Base-by-base conservation (phyloP, 2,888 invertebrate genomes). In the Labia minor region DNA sequence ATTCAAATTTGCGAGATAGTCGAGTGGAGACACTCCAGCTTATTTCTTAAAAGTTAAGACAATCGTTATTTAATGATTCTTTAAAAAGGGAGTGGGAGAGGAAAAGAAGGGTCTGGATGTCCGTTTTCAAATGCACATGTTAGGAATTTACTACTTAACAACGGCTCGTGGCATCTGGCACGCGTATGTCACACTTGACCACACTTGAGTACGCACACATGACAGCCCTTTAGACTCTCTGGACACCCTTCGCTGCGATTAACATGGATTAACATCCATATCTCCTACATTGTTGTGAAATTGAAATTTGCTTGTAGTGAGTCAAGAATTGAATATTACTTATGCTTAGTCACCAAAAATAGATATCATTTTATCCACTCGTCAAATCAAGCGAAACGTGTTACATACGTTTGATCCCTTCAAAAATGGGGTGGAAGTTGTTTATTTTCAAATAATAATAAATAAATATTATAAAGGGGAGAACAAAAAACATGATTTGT, bases 141-240 rank as follows among this genome's bases (percentile, higher is more conserved):
- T 16, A 49, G 49, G 49, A 49, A 49, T 49, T 11, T 11, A 4
- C 49, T n/a, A n/a, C n/a, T n/a, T 49, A 14, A 16, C 49, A 49
- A 49, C 49, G 49, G 49, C 49, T 49, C 49, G 49, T 49, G 49
- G 49, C 49, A 49, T 49, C 49, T 49, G 49, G 49, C 49, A 49
- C 49, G 49, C 49, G 49, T 49, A 49, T 49, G 49, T 49, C 49
- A 49, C 49, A 49, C 49, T 49, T 49, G 49, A 16, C n/a, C 49
- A 49, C 49, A 49, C 49, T n/a, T 16, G 14, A 49, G n/a, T 14
- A 11, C n/a, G n/a, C 49, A 49, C n/a, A 14, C 4, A 4, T 10
- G 49, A 4, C 49, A 49, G 49, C 49, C 49, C 49, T 49, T 49
- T 49, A 14, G n/a, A n/a, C 16, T 49, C 16, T n/a, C n/a, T 14